phyloP scores from a whole-genome alignment of 2,797 vertebrate genomes.

The Sandelia bainsii region DNA sequence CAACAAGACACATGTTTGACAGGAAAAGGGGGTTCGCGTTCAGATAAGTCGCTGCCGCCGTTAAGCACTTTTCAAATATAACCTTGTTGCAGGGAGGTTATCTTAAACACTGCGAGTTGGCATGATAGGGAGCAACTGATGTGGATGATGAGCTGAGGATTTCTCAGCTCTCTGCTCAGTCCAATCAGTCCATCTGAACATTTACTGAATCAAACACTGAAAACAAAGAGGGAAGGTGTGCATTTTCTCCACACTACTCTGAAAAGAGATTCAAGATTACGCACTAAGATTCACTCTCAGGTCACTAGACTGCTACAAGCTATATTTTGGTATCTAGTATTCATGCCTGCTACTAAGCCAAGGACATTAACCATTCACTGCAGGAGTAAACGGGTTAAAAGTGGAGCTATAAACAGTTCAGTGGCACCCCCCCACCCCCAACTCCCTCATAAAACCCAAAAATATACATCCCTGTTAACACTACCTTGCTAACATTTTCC shows the following conservation, averaged over 20 bases:
- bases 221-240: neutral
- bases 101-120: slow-evolving; percentile 11
- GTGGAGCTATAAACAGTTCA: slow-evolving; percentile 39
- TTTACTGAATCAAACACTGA: neutral
- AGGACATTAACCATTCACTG: slow-evolving; percentile 19
- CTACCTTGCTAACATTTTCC: slow-evolving; percentile 34
- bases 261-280: neutral
- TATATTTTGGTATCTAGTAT: neutral
- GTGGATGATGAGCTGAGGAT: slow-evolving; percentile 3
- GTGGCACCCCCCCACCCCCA: neutral
- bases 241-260: neutral
- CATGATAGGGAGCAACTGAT: neutral
- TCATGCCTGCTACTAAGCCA: slow-evolving; percentile 26
- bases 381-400: slow-evolving; percentile 41
- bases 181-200: slow-evolving; percentile 8
- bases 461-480: slow-evolving; percentile 59
- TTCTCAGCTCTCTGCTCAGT: slow-evolving; percentile 2
- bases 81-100: neutral
- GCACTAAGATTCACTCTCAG: neutral
- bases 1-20: slow-evolving; percentile 73
- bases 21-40: slow-evolving; percentile 20
- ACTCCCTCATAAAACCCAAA: slow-evolving; percentile 38
- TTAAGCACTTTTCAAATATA: slow-evolving; percentile 34
- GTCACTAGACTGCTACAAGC: neutral
- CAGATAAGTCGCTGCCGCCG: slow-evolving; percentile 16